Evolutionary conservation across 2,113 vertebrate genomes (phyloP).

Genomic region (Alectura lathami): DNA sequence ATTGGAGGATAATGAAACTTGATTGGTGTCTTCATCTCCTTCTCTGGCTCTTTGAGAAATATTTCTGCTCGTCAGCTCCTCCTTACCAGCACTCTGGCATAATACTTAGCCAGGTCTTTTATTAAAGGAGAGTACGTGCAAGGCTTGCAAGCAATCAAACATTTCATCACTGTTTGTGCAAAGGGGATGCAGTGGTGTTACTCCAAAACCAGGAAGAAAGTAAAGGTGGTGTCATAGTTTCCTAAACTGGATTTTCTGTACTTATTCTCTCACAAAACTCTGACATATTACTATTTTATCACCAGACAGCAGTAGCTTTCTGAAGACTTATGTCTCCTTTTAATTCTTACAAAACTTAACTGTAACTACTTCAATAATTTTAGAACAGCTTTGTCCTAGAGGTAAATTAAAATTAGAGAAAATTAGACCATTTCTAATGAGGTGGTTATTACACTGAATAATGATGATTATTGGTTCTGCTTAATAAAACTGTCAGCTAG

Average conservation of each 20-base stretch:
- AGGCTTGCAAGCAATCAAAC: conserved; percentile 2
- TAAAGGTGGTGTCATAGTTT: conserved; percentile 26
- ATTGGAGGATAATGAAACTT: conserved; percentile 31
- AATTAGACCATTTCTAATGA: conserved; percentile 77
- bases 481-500: conserved; percentile 78
- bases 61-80: not conserved
- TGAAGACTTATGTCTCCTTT: conserved; percentile 47
- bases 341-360: conserved; percentile 69
- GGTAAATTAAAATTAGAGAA: conserved; percentile 79
- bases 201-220: conserved; percentile 11
- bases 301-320: conserved; percentile 35
- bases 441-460: conserved; percentile 73
- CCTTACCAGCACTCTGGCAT: not conserved
- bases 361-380: conserved; percentile 63
- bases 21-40: conserved; percentile 34
- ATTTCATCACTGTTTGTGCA: conserved; percentile 26
- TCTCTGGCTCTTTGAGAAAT: not conserved
- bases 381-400: conserved; percentile 61
- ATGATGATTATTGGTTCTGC: conserved; percentile 76
- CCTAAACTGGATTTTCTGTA: conserved; percentile 32
- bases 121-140: not conserved
- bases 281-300: conserved; percentile 18
- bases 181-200: not conserved
- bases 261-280: conserved; percentile 31
- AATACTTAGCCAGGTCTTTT: not conserved